Evolutionary conservation across 1,140 invertebrate genomes (phyloP), one percentile per base, ranked within the genome.

Genomic region (Neodiprion lecontei): DNA sequence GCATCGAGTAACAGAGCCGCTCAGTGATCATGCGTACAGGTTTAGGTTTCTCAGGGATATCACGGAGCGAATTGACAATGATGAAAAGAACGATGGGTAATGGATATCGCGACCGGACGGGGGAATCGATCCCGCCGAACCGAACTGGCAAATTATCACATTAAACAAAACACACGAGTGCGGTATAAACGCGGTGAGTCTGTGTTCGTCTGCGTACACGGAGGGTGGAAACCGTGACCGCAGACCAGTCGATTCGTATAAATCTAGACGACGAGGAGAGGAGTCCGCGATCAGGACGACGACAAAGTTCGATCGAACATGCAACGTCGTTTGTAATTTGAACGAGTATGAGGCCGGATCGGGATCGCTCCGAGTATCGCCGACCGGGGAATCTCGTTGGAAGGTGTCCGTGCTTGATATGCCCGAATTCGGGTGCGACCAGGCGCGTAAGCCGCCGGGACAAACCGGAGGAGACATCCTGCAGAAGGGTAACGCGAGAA

Each of bases 391-490:
- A 12, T 61, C 53, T 61, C 53, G 53, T 17, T 61, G 53, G n/a
- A 61, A 61, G 53, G 53, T 61, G 53, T 61, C 53, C 53, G 53
- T 61, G 53, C 11, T 61, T 61, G 53, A 61, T 61, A 61, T 61
- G 8, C 11, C 53, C 67, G 67, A 69, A 69, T 69, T 69, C 40
- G 67, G 67, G 67, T 69, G 67, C 67, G 67, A 69, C 12, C 11
- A 69, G 9, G 67, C 67, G 9, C 10, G 67, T 23, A 69, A 69
- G 67, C 11, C 67, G 8, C 5, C 53, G 1, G 53, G 53, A 61
- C 53, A 61, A 61, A 61, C 53, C 53, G 53, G 53, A 61, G 53
- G 53, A 61, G 53, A 61, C 53, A 61, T 61, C 53, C 53, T 61
- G 53, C 7, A 61, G 53, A 17, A 61, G n/a, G n/a, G 53, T 61